phyloP scores from a whole-genome alignment of 2,113 vertebrate species.

The Cryptotis parvus region DNA sequence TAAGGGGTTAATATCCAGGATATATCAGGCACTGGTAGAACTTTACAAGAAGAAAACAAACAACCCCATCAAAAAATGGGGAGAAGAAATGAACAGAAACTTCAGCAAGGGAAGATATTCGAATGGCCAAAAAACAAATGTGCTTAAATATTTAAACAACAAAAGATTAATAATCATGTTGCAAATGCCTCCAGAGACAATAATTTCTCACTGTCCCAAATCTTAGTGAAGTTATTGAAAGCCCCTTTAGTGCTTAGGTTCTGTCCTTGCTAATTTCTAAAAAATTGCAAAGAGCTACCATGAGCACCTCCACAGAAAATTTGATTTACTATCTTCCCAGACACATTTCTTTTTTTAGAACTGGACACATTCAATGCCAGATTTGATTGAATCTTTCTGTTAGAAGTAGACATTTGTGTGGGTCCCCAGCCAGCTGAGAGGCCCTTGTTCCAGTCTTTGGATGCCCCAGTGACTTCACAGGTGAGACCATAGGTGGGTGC shows the following conservation, averaged over 20 bases:
- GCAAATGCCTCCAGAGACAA: background rate
- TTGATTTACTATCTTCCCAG: background rate
- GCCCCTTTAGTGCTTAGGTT: background rate
- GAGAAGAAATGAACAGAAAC: no score
- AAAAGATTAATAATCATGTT: background rate
- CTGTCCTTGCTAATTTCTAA: background rate
- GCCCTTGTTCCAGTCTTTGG: slow-evolving; percentile 37
- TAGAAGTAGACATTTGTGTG: slow-evolving; percentile 14
- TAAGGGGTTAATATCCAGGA: no score
- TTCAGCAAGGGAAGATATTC: no score
- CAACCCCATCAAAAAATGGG: no score
- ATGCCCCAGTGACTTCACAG: slow-evolving; percentile 55
- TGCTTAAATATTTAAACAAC: no score
- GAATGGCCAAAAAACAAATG: no score
- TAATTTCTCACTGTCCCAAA: background rate
- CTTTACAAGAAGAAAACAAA: no score
- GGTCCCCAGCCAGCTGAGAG: background rate
- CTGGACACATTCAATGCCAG: slow-evolving; percentile 8
- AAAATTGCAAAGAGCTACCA: no score
- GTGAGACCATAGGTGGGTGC: background rate
- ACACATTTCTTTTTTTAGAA: slow-evolving; percentile 6
- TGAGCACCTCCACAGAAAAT: background rate
- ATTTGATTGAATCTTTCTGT: slow-evolving; percentile 40
- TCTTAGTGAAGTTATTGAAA: background rate
- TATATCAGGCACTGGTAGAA: no score